Conservation (phyloP, 2,888 invertebrate genomes). For the Amphipoea oculea region DNA sequence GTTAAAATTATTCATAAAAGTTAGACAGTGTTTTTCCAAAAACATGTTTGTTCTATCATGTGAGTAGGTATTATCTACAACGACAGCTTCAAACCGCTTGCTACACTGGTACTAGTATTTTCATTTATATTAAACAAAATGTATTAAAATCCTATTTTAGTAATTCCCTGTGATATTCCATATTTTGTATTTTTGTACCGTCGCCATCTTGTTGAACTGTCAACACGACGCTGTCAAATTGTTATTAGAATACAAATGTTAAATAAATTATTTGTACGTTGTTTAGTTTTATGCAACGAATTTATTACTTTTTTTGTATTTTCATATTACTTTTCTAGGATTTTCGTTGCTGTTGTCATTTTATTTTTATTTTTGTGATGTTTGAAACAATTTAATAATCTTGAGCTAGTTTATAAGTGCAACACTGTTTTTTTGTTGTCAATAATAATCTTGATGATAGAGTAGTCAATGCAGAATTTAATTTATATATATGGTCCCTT, state of each 20-base stretch:
- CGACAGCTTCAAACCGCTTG: background rate
- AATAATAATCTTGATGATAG: conserved; percentile 5
- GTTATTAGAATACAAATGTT: conserved; percentile 67
- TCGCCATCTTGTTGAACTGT: conserved; percentile 52
- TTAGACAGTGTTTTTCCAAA: background rate
- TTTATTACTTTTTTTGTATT: conserved; percentile 59
- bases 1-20: background rate
- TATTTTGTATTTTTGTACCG: conserved; percentile 47
- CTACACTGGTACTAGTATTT: background rate
- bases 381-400: conserved; percentile 7
- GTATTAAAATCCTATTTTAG: background rate
- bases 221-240: conserved; percentile 60
- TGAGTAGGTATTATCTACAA: background rate
- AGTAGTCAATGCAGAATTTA: conserved; percentile 8
- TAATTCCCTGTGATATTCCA: conserved; percentile 12
- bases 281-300: conserved; percentile 73
- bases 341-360: conserved; percentile 21
- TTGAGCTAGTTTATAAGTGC: conserved; percentile 21
- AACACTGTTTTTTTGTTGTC: conserved; percentile 5
- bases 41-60: background rate
- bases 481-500: background rate
- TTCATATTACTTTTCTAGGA: conserved; percentile 36
- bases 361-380: conserved; percentile 3
- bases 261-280: conserved; percentile 58
- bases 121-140: background rate